Conservation (phyloP, 2,113 vertebrate genomes). For the Arizona elegans region DNA sequence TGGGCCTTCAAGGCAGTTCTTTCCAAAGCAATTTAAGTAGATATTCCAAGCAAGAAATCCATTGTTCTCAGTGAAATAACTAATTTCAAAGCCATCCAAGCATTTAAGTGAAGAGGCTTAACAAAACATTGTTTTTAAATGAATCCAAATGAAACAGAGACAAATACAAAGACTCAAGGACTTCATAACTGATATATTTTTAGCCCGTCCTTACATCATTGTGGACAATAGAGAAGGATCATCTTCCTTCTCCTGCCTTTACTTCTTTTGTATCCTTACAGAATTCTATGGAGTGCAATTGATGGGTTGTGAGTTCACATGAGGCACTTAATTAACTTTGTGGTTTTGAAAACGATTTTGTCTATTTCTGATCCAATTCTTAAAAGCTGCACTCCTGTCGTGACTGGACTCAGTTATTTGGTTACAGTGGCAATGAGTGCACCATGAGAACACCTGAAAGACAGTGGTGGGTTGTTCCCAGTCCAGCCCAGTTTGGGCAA, state of each 20-base stretch:
- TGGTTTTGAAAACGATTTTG: neutral
- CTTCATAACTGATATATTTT: neutral
- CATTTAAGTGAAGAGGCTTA: slow-evolving; percentile 21
- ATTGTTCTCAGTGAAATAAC: slow-evolving; percentile 23
- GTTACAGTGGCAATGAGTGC: neutral
- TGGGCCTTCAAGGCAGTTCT: slow-evolving; percentile 23
- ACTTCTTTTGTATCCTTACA: neutral
- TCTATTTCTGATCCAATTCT: neutral
- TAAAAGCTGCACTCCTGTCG: neutral
- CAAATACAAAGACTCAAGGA: neutral
- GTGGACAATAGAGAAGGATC: neutral
- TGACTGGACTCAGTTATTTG: neutral
- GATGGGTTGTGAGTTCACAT: neutral
- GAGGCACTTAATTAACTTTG: neutral
- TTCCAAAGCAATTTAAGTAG: slow-evolving; percentile 31
- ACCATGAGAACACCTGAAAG: neutral
- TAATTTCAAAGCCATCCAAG: slow-evolving; percentile 28
- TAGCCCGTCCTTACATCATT: neutral
- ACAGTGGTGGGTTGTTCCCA: too few relatives aligned
- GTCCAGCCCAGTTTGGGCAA: too few relatives aligned
- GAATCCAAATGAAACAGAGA: neutral
- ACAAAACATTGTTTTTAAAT: neutral
- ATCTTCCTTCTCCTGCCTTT: neutral
- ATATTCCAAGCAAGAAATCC: slow-evolving; percentile 22
- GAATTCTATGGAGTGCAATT: neutral